Percentiles rank a stretch among this genome's conserved stretches.
These are phyloP conservation scores for Xylocampa areola DNA, from an alignment of 2,888 invertebrate genomes.

Conservation along the genomic window DNA sequence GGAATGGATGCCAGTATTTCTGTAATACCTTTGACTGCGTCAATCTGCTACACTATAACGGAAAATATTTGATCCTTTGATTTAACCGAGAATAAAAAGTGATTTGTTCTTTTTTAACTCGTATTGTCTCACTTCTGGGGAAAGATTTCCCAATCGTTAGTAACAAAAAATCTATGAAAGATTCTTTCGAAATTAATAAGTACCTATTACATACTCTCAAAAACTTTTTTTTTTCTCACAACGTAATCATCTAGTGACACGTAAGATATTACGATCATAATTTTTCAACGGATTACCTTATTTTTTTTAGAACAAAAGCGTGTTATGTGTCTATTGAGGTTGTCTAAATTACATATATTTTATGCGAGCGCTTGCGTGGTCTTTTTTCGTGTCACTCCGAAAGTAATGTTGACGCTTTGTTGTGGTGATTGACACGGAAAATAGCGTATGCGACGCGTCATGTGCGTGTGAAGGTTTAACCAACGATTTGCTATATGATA, in stretches of 20 bases:
- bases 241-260: background rate
- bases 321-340: background rate
- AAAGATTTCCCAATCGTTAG: no score
- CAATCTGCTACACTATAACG: background rate
- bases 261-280: no score
- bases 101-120: no score
- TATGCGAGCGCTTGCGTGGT: background rate
- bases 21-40: no score
- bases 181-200: no score
- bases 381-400: slow-evolving; percentile 14
- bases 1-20: background rate
- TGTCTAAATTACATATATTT: background rate
- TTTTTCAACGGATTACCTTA: background rate
- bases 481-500: background rate
- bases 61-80: no score
- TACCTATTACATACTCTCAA: no score
- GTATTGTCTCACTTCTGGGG: no score
- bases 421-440: slow-evolving; percentile 27
- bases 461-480: slow-evolving; percentile 7
- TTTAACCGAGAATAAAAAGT: no score
- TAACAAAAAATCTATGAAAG: no score
- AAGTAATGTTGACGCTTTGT: slow-evolving; percentile 28
- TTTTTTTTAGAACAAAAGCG: background rate
- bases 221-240: no score
- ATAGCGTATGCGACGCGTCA: background rate